Evolutionary conservation across 1,140 invertebrate species (phyloP), one percentile per base, ranked within the genome.

Genomic region (Dinothrombium tinctorium): DNA sequence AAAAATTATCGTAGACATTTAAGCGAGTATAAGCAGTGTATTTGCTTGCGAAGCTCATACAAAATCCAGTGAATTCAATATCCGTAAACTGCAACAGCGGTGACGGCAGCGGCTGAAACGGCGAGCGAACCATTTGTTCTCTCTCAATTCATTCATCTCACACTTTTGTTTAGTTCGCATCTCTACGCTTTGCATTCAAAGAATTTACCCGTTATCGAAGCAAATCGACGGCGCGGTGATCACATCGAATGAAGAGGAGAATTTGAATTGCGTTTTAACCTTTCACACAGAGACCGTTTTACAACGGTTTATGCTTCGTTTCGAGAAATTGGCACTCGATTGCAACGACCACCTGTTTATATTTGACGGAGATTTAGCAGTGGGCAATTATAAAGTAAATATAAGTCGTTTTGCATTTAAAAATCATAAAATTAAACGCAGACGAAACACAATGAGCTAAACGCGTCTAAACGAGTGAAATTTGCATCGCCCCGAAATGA

Each of bases 301-400:
- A 46, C 82, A 89, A 60, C 66, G 76, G 48, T 89, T 89, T 59
- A 86, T 87, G 78, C 68, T 89, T 44, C 69, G 82, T 48, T 89
- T 89, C 59, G 74, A 76, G 32, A 59, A 66, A 49, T 61, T 75
- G 46, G 69, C 72, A 49, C 65, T 89, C 40, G 83, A 87, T 62
- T 89, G 82, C 64, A 84, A 87, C 54, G 82, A 89, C 61, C 80
- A 86, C 59, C 68, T 89, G 9, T 79, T 73, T 53, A 81, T 89
- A 51, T 89, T 79, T 55, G 83, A 89, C 62, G 82, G 82, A 8
- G 80, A 79, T 11, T 79, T 86, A 53, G 75, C 76, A 23, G 78
- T 77, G 22, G 76, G 76, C 29, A 73, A 68, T 47, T 73, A 75
- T 49, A 83, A 84, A 74, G 82, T 86, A 59, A 57, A 41, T 7